Evolutionary conservation across 2,888 invertebrate species (phyloP), one percentile per base, ranked within the genome.

Genomic region (Brenthis daphne): DNA sequence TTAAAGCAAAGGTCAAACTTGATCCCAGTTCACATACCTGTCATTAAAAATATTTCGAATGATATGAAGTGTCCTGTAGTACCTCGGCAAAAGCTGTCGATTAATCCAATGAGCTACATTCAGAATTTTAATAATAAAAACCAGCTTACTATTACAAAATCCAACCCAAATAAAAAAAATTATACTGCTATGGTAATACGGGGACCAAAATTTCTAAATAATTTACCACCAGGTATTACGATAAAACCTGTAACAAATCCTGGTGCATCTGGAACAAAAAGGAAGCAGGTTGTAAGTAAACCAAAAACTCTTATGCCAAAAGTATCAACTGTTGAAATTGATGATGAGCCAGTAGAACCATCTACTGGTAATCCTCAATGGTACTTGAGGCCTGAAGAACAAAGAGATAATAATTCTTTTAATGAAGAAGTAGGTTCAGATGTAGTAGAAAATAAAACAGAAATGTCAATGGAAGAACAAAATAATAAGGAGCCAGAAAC

Each of bases 331-430:
- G 88, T 91, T 6, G 87, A 90, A 66, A 77, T 92, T 57, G 92
- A 92, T 78, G 90, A 90, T 79, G 90, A 92, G 75, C 87, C 88
- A 24, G 68, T 73, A 6, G 64, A 77, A 56, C 54, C 77, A 54
- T 67, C 77, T 16, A 71, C 75, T 55, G 70, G 78, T 16, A 80
- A 82, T 58, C 92, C 86, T 24, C 86, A 86, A 72, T 92, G 92
- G 92, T 92, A 92, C 69, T 65, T 90, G 65, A 83, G 85, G 67
- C 92, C 92, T n/a, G 91, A 92, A 75, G 86, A 91, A 64, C 80
- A 80, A 53, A 48, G 16, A 12, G 37, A 57, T 61, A 56, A 71
- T 20, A 57, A 60, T 37, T 20, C 64, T 12, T 12, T 55, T 47
- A 37, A 64, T n/a, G 54, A 50, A 64, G 29, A 67, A 29, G 29